Percentiles rank a stretch among this genome's conserved stretches.
These are phyloP conservation scores for Netelia melanura DNA, from an alignment of 2,888 invertebrate genomes.

Conservation along the genomic window DNA sequence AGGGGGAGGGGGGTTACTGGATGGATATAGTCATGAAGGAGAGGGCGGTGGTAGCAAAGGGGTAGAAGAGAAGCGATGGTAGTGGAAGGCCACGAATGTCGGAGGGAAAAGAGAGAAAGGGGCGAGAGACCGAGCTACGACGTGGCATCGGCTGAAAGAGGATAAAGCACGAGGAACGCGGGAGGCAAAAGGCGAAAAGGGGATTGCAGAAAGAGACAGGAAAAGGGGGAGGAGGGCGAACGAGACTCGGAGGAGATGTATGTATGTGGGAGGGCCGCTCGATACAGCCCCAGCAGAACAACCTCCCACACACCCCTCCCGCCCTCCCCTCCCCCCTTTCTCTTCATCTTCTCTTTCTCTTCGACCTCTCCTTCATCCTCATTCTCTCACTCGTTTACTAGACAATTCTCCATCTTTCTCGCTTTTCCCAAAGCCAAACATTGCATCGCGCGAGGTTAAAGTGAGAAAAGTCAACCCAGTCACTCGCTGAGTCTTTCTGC, in stretches of 20 bases:
- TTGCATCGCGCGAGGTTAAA: constrained; percentile 84
- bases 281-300: constrained; percentile 84
- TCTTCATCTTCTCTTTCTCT: constrained; percentile 70
- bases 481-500: constrained; percentile 81
- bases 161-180: constrained; percentile 63
- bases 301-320: constrained; percentile 75
- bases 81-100: constrained; percentile 82
- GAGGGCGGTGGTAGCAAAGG: constrained; percentile 77
- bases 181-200: constrained; percentile 68
- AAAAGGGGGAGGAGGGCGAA: constrained; percentile 73
- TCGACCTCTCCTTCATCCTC: constrained; percentile 45
- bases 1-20: constrained; percentile 37
- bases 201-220: constrained; percentile 76
- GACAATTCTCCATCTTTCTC: constrained; percentile 55
- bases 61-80: constrained; percentile 75
- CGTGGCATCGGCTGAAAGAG: constrained; percentile 65
- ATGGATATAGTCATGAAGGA: constrained; percentile 55
- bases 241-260: constrained; percentile 83
- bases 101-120: constrained; percentile 83
- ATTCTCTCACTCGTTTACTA: constrained; percentile 64
- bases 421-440: constrained; percentile 81
- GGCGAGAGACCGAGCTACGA: constrained; percentile 62
- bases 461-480: constrained; percentile 85
- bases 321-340: constrained; percentile 64
- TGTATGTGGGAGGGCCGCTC: constrained; percentile 85